Conservation (phyloP, 2,888 invertebrate species). For the Stenolophus ochropezus region DNA sequence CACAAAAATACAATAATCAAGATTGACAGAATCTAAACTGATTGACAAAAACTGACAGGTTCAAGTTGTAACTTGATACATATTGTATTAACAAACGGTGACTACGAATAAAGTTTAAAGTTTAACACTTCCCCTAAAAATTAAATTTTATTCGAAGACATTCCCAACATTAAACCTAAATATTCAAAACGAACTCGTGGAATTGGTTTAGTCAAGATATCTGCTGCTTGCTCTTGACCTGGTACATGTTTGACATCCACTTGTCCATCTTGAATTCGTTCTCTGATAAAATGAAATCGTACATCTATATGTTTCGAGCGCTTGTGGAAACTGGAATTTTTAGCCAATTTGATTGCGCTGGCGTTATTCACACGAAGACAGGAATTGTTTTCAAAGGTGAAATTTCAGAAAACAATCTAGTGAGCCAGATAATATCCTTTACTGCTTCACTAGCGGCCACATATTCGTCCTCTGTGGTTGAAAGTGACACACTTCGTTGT, state of each 20-base stretch:
- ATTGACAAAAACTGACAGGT: no score
- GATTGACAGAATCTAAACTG: no score
- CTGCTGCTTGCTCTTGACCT: not conserved
- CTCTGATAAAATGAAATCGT: not conserved
- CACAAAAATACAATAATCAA: no score
- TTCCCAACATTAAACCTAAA: not conserved
- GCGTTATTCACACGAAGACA: not conserved
- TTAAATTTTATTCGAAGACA: not conserved
- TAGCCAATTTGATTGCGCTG: not conserved
- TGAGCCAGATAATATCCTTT: not conserved
- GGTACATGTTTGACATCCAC: not conserved
- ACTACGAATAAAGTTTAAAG: no score
- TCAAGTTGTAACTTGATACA: no score
- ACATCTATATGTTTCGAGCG: not conserved
- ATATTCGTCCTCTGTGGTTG: not conserved
- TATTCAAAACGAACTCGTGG: not conserved
- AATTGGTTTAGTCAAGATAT: not conserved
- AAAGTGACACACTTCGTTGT: not conserved
- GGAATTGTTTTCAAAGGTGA: not conserved
- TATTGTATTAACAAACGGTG: no score
- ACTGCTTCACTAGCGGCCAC: not conserved
- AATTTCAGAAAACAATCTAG: not conserved
- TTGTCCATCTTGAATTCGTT: constrained; percentile 8
- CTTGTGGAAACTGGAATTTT: not conserved
- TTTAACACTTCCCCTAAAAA: no score